phyloP scores from a whole-genome alignment of 2,888 invertebrate species.

The Reticulitermes lucifugus region DNA sequence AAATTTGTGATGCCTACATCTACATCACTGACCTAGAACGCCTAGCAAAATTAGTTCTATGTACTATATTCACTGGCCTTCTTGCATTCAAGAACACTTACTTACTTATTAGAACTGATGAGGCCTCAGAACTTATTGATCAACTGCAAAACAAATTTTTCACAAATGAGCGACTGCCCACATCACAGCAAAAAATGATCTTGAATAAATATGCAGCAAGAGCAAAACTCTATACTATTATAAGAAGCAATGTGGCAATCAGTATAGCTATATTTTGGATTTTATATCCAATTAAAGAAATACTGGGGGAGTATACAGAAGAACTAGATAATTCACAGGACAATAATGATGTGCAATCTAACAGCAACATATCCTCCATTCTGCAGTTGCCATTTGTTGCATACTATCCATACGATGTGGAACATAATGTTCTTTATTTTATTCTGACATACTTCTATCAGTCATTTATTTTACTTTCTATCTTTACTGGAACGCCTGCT shows the following conservation, averaged over 20 bases:
- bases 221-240: constrained; percentile 10
- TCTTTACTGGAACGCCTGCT: constrained; percentile 4
- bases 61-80: background rate
- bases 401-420: constrained; percentile 8
- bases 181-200: background rate
- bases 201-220: constrained; percentile 22
- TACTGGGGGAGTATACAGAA: background rate
- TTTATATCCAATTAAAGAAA: constrained; percentile 9
- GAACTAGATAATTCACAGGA: background rate
- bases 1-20: background rate
- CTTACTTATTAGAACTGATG: background rate
- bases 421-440: background rate
- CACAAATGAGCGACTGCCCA: background rate
- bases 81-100: constrained; percentile 18
- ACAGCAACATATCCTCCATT: background rate
- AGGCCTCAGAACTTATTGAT: background rate
- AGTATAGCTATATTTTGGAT: background rate
- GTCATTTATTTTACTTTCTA: background rate
- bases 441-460: background rate
- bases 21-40: background rate
- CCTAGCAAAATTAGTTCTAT: background rate
- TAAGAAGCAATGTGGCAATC: background rate
- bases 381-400: background rate
- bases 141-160: constrained; percentile 10
- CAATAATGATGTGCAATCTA: background rate